Conservation (phyloP, 2,888 invertebrate species). For the Gandaritis pyraliata region DNA sequence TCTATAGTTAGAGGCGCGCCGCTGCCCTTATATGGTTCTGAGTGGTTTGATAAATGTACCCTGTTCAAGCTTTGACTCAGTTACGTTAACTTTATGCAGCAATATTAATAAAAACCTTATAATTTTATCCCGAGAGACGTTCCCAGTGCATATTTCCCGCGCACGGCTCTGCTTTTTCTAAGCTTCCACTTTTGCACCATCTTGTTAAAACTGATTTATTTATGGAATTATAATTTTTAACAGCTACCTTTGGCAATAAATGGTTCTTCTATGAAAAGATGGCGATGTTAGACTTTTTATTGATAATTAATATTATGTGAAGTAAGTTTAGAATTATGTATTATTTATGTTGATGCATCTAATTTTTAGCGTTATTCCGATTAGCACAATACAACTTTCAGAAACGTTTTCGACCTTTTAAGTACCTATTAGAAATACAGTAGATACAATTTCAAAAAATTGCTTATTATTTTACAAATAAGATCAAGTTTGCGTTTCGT, state of each 20-base stretch:
- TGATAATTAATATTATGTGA: neutral
- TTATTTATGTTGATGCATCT: too few relatives aligned
- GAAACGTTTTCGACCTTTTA: too few relatives aligned
- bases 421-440: too few relatives aligned
- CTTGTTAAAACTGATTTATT: slow-evolving; percentile 45
- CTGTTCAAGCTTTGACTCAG: slow-evolving; percentile 44
- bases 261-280: slow-evolving; percentile 2
- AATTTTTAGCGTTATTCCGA: too few relatives aligned
- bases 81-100: slow-evolving; percentile 33
- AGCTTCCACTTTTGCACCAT: slow-evolving; percentile 32
- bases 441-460: too few relatives aligned
- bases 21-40: slow-evolving; percentile 55
- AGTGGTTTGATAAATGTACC: slow-evolving; percentile 57
- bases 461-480: too few relatives aligned
- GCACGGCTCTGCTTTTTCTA: slow-evolving; percentile 37
- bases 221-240: slow-evolving; percentile 39
- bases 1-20: slow-evolving; percentile 62
- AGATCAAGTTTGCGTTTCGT: too few relatives aligned
- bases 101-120: slow-evolving; percentile 37
- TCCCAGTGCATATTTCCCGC: slow-evolving; percentile 34
- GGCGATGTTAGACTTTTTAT: slow-evolving; percentile 8
- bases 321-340: too few relatives aligned
- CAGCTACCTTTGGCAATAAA: slow-evolving; percentile 21
- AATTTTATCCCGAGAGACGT: slow-evolving; percentile 37
- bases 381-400: too few relatives aligned